Evolutionary conservation across 1,140 invertebrate genomes (phyloP), one percentile per base, ranked within the genome.

Genomic region (Gonatopus flavifemur): DNA sequence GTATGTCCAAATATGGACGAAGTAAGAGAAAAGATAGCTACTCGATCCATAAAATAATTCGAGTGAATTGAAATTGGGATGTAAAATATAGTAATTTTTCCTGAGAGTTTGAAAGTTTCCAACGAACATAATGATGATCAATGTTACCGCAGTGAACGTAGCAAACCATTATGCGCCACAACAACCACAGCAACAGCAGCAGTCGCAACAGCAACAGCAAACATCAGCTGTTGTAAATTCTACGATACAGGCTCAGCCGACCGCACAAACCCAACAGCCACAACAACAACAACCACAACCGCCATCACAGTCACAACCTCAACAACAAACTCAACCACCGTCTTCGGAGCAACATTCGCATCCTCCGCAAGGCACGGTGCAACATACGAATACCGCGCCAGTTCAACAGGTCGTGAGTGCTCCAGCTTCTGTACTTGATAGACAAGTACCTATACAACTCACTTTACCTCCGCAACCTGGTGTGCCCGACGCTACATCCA

Each of bases 391-490:
- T 13, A 32, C 61, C 32, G 49, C 67, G 15, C 64, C 67, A 2
- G 69, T 74, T 20, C 74, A 78, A 50, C 78, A 80, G 64, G 67
- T 80, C n/a, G 68, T 70, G 15, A 59, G 67, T 33, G 54, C 72
- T 32, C 60, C 76, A 18, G 48, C 78, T 12, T 58, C 70, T 4
- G 59, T 74, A 5, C 51, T 69, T n/a, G 74, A 78, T 2, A 48
- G 74, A 44, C 75, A 74, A 76, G 83, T 86, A 35, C 83, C 84
- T 32, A 82, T 82, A 53, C 82, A 83, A 62, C 82, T 83, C 31
- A 89, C 87, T 4, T 74, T 92, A 57, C 90, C 90, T 28, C 83
- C 87, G 33, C 86, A 87, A 53, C 80, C 84, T 21, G 82, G 84
- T 43, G 82, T 84, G 31, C 80, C 82, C 10, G 86, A 85, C 41